These are phyloP conservation scores for Plumapathes pennacea DNA, from an alignment of 92 coral and sea anemone genomes.

Conservation along the genomic window DNA sequence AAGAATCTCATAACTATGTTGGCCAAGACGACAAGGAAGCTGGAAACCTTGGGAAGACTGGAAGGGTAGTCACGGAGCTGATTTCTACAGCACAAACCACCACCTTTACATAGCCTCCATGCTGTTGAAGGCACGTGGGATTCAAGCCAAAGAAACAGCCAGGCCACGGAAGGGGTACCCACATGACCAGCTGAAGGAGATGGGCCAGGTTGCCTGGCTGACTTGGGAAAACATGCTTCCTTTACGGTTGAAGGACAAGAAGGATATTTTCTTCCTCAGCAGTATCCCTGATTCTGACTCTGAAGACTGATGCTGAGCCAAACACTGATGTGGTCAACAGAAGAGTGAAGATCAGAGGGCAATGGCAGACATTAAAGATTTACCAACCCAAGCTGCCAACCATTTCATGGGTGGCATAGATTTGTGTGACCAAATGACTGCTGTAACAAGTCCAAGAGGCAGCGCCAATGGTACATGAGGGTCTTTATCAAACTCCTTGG, in stretches of 20 bases:
- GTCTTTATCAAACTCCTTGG: conserved; percentile 33
- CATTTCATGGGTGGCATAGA: conserved; percentile 59
- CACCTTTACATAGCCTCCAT: conserved; percentile 25
- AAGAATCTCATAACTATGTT: conserved; percentile 31
- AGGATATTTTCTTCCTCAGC: conserved; percentile 27
- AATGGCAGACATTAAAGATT: conserved; percentile 12
- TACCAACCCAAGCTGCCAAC: conserved; percentile 35
- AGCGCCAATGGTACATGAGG: conserved; percentile 44
- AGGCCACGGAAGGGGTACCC: conserved; percentile 18
- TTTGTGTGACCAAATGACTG: conserved; percentile 62
- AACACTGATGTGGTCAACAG: conserved; percentile 15
- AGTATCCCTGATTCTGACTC: conserved; percentile 33
- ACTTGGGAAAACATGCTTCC: conserved; percentile 30
- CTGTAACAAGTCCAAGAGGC: conserved; percentile 44
- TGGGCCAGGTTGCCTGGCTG: conserved; percentile 37
- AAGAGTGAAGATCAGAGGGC: conserved; percentile 22
- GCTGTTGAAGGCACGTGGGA: conserved; percentile 11
- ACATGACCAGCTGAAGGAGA: conserved; percentile 20
- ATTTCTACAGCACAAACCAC: conserved; percentile 20
- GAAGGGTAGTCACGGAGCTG: conserved; percentile 40
- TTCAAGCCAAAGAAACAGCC: conserved; percentile 33
- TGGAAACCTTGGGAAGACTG: conserved; percentile 34
- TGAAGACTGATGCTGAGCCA: conserved; percentile 11
- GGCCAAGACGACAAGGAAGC: conserved; percentile 38
- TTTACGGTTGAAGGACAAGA: conserved; percentile 33